Evolutionary conservation across 2,797 vertebrate genomes (phyloP), one percentile per base, ranked within the genome.

Genomic region (Helarctos malayanus): DNA sequence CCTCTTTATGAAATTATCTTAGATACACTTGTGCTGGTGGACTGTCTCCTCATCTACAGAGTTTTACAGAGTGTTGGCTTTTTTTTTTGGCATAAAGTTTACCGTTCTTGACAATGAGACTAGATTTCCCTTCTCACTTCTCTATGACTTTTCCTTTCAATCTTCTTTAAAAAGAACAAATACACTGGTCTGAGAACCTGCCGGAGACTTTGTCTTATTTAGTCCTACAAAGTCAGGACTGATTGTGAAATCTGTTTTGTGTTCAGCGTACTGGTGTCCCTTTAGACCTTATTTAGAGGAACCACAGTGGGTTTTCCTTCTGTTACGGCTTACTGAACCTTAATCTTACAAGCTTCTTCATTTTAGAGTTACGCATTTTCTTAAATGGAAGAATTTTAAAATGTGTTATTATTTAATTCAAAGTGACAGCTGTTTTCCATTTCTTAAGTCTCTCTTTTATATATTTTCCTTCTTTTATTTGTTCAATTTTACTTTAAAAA

Each of bases 391-490:
- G 47, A 10, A 89, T 92, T 89, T 94, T 23, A 54, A 69, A 87
- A 16, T 83, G 27, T 73, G 8, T 41, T 69, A n/a, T 21, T 63
- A 49, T 85, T 56, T 79, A 85, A 78, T 85, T 68, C 47, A 73
- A 38, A 5, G 13, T 73, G 18, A 38, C 14, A 57, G 38, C 15
- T 23, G 1, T 75, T 86, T 15, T 65, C 56, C n/a, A 49, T 96
- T 80, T 86, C 7, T 54, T 69, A 78, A 82, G 59, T 87, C 6
- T 79, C 88, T 75, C 18, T 54, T 63, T 78, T 59, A 52, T 68
- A 47, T 41, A 68, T 65, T 73, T 84, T 71, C 86, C 29, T 83
- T 86, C 61, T 69, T 95, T 86, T 85, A 29, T 86, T 65, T 75
- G 27, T 91, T 94, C 11, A 11, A 10, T 54, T 16, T 76, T 25